These are phyloP conservation scores for Amphiprion ocellaris DNA, from an alignment of 2,113 vertebrate genomes.

Conservation along the genomic window DNA sequence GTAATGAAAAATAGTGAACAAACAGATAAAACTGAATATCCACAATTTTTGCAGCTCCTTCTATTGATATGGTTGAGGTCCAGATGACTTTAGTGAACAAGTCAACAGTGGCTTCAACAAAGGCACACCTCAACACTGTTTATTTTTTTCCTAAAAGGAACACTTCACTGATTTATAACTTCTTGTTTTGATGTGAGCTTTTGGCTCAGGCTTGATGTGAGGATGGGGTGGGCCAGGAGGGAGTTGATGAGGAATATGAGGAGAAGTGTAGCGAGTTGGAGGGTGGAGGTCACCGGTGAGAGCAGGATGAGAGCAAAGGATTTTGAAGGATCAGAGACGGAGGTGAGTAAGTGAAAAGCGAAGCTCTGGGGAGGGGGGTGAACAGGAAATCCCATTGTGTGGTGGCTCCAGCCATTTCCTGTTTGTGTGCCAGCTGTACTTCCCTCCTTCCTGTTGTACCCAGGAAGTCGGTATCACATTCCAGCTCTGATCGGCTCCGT, in stretches of 20 bases:
- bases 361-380: constrained; percentile 37
- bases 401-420: constrained; percentile 82
- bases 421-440: constrained; percentile 86
- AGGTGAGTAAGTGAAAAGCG: constrained; percentile 64
- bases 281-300: constrained; percentile 17
- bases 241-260: constrained; percentile 32
- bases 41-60: not conserved
- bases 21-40: not conserved
- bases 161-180: constrained; percentile 64
- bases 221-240: constrained; percentile 18
- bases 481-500: constrained; percentile 72
- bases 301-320: constrained; percentile 36
- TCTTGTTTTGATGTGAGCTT: constrained; percentile 65
- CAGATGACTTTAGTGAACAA: not conserved
- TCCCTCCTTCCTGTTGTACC: constrained; percentile 84
- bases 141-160: constrained; percentile 36
- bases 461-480: constrained; percentile 82
- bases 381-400: constrained; percentile 85
- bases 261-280: not conserved
- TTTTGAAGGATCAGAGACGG: constrained; percentile 52
- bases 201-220: constrained; percentile 18
- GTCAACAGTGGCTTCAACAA: not conserved
- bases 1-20: not conserved
- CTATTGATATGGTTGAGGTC: too few relatives aligned
- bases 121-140: constrained; percentile 16